A percentile compares a stretch with the other conserved stretches of the same genome.
Evolutionary conservation across 2,888 invertebrate species (phyloP).

Genomic region (Chymomyza caudatula): DNA sequence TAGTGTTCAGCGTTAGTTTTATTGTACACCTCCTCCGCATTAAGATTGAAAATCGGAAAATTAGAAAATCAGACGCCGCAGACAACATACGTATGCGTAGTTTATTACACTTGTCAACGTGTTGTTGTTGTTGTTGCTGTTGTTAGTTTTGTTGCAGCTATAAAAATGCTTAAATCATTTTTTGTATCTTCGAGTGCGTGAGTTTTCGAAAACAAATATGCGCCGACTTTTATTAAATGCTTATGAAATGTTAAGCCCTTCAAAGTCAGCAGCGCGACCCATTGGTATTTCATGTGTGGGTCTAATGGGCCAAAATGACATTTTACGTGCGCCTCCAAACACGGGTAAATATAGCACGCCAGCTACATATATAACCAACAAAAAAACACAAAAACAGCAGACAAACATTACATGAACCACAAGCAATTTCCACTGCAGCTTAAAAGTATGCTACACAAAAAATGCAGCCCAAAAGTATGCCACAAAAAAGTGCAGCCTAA

Average conservation of each 20-base stretch:
- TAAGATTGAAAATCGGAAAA: background rate
- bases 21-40: constrained; percentile 40
- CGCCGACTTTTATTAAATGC: constrained; percentile 12
- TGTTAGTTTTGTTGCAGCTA: background rate
- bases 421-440: background rate
- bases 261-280: constrained; percentile 1
- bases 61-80: background rate
- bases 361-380: background rate
- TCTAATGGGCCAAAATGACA: background rate
- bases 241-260: constrained; percentile 25
- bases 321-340: background rate
- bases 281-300: constrained; percentile 9
- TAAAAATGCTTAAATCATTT: constrained; percentile 35
- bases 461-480: no score
- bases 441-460: background rate
- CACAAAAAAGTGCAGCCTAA: background rate
- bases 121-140: background rate
- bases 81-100: background rate
- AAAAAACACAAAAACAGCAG: no score
- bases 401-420: background rate
- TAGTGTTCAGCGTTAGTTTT: constrained; percentile 19
- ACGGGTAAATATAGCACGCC: background rate
- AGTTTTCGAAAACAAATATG: constrained; percentile 17
- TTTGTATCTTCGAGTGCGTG: constrained; percentile 19
- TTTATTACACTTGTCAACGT: constrained; percentile 21